Percentiles rank a stretch among this genome's conserved stretches.
Conservation (phyloP, 2,888 invertebrate genomes). For the Ennomos fuscantarius region DNA sequence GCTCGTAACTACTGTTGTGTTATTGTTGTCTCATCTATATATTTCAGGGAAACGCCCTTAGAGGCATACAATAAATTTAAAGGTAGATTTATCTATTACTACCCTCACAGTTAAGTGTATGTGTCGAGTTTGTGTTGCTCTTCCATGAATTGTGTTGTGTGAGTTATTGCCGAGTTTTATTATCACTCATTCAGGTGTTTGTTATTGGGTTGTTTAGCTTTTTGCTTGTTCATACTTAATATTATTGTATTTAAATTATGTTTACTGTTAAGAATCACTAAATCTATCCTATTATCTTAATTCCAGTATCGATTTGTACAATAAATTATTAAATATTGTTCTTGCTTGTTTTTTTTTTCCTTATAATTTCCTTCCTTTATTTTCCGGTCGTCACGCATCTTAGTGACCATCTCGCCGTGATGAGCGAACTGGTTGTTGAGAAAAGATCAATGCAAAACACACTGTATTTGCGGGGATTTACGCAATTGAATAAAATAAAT, state of each 20-base stretch:
- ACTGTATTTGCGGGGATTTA: no score
- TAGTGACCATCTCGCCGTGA: no score
- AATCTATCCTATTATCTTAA: slow-evolving; percentile 75
- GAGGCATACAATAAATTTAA: no score
- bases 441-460: no score
- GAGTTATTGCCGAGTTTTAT: slow-evolving; percentile 40
- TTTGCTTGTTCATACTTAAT: slow-evolving; percentile 64
- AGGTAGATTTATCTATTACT: neutral
- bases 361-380: no score
- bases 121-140: slow-evolving; percentile 1
- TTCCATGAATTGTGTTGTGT: slow-evolving; percentile 25
- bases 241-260: slow-evolving; percentile 64
- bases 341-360: slow-evolving; percentile 49
- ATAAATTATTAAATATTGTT: slow-evolving; percentile 76
- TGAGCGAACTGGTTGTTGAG: no score
- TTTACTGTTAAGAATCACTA: slow-evolving; percentile 67
- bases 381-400: no score
- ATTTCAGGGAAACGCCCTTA: no score
- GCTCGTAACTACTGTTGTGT: no score
- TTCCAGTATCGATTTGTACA: slow-evolving; percentile 81
- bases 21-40: no score
- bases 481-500: no score
- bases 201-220: slow-evolving; percentile 74
- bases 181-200: slow-evolving; percentile 66
- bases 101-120: neutral